Evolutionary conservation across 2,113 vertebrate genomes (phyloP).

Genomic region (Indri indri): DNA sequence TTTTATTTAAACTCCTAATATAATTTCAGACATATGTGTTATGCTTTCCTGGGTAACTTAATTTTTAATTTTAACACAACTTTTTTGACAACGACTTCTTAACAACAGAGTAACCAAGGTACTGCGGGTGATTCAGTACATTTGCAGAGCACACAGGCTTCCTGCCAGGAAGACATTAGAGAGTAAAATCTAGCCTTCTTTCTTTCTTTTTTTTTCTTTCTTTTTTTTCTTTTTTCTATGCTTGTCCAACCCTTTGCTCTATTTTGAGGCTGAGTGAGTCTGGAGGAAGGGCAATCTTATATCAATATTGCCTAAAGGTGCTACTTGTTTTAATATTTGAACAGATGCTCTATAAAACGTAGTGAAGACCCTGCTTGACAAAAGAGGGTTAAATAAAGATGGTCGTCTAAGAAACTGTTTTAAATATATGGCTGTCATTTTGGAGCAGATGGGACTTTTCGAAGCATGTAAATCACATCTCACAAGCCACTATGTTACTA

Average conservation of each 20-base stretch:
- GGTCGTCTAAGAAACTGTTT: background rate
- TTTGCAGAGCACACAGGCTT: background rate
- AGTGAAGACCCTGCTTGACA: background rate
- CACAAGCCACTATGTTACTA: background rate
- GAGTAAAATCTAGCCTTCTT: background rate
- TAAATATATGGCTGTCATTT: conserved; percentile 16
- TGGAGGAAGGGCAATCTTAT: background rate
- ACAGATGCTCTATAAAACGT: background rate
- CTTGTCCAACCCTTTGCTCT: background rate
- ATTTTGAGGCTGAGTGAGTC: background rate
- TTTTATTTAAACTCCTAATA: background rate
- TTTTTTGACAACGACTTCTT: background rate
- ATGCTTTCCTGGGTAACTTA: background rate
- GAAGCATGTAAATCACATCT: background rate
- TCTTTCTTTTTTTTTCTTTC: background rate
- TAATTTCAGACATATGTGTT: background rate
- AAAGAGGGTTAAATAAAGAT: background rate
- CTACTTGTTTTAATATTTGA: background rate
- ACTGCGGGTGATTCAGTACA: background rate
- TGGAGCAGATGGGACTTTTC: background rate
- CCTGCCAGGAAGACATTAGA: background rate
- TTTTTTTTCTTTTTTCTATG: background rate
- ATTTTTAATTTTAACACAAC: background rate
- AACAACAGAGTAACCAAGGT: background rate
- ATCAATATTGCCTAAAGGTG: background rate